phyloP scores from a whole-genome alignment of 1,140 invertebrate genomes.

The Philotrypesis tridentata region DNA sequence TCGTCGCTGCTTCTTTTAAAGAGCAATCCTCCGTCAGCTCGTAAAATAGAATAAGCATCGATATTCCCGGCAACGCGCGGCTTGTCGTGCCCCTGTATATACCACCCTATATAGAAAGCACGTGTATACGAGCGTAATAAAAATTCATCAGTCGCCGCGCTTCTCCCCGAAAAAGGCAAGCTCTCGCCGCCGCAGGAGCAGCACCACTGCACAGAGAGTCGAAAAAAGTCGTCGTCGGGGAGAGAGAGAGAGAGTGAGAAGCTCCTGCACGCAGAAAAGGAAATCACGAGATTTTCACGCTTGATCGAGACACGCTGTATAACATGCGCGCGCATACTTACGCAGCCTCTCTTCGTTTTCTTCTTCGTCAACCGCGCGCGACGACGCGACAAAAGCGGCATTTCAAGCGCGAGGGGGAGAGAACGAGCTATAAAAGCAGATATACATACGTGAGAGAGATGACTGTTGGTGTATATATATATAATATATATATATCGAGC shows the following conservation, averaged over 20 bases:
- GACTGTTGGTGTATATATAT: too few relatives aligned
- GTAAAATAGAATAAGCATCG: too few relatives aligned
- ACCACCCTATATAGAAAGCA: neutral
- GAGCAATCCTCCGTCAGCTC: too few relatives aligned
- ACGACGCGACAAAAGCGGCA: too few relatives aligned
- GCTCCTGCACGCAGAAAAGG: neutral
- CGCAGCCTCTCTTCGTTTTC: constrained; percentile 49
- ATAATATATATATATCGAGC: too few relatives aligned
- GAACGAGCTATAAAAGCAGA: neutral
- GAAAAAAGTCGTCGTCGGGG: neutral
- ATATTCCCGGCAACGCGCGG: too few relatives aligned
- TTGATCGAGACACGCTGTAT: too few relatives aligned
- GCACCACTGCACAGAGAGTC: neutral
- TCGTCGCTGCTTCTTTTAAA: too few relatives aligned
- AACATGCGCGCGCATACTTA: too few relatives aligned
- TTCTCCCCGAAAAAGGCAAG: neutral
- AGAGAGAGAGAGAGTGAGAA: too few relatives aligned
- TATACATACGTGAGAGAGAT: neutral
- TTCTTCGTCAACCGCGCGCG: too few relatives aligned
- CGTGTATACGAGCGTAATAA: neutral
- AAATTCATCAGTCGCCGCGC: neutral
- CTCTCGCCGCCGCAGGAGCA: neutral
- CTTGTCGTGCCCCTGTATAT: too few relatives aligned
- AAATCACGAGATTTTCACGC: constrained; percentile 54
- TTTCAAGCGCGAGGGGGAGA: neutral